Conservation (phyloP, 92 coral and sea anemone species). For the Montipora capitata region DNA sequence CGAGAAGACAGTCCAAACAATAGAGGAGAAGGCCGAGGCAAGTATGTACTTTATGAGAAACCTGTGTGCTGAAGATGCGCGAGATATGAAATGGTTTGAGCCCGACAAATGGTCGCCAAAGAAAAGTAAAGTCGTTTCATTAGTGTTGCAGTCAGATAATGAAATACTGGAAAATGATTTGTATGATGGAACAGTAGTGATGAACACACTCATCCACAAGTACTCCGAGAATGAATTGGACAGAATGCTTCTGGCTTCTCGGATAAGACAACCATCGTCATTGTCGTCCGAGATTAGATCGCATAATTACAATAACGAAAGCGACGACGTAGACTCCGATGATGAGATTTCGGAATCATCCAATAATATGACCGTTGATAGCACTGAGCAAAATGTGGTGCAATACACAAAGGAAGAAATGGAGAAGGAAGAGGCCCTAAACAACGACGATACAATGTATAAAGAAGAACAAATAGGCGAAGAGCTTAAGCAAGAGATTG, state of each 20-base stretch:
- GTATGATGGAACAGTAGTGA: conserved; percentile 86
- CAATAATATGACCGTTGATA: neutral
- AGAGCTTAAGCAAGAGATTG: neutral
- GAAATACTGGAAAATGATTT: conserved; percentile 88
- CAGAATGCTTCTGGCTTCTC: neutral
- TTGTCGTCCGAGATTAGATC: neutral
- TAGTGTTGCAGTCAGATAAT: conserved; percentile 74
- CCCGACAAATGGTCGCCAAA: conserved; percentile 68
- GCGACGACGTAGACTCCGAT: conserved; percentile 1
- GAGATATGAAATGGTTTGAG: conserved; percentile 90
- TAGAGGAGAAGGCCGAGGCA: conserved; percentile 86
- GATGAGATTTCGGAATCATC: neutral
- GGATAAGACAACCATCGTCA: neutral
- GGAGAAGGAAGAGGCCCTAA: neutral
- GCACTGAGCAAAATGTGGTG: neutral
- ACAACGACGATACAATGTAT: neutral
- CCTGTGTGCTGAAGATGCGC: conserved; percentile 88
- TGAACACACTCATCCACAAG: conserved; percentile 70
- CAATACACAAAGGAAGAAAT: neutral
- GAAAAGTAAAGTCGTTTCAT: conserved; percentile 73
- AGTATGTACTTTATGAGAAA: conserved; percentile 87
- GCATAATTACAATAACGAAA: neutral
- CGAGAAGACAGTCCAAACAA: conserved; percentile 80
- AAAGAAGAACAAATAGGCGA: neutral
- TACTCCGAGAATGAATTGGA: conserved; percentile 55